Evolutionary conservation across 2,797 vertebrate species (phyloP).

Genomic region (Synaphobranchus kaupii): DNA sequence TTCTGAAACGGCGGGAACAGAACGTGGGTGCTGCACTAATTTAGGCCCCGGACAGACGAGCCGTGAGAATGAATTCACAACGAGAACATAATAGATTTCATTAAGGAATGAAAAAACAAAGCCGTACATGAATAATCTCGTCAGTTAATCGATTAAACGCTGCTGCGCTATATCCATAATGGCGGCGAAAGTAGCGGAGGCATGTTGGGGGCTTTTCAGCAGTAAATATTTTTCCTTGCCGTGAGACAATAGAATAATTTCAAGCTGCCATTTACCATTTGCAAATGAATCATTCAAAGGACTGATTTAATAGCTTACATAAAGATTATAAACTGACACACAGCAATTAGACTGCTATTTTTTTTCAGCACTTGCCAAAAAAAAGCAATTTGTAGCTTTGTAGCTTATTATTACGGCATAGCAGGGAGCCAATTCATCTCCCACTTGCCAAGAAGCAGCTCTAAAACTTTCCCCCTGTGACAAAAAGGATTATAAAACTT

Average conservation of each 20-base stretch:
- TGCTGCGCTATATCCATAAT: neutral
- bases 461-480: conserved; percentile 9
- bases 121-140: neutral
- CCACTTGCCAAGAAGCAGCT: conserved; percentile 27
- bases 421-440: conserved; percentile 22
- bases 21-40: neutral
- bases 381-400: too few species aligned
- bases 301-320: conserved; percentile 20
- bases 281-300: conserved; percentile 20
- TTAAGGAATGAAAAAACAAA: neutral
- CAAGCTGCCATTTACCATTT: conserved; percentile 16
- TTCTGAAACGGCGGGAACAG: neutral
- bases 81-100: neutral
- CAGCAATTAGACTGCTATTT: conserved; percentile 11
- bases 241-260: neutral
- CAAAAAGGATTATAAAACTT: conserved; percentile 23
- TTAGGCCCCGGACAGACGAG: neutral
- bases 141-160: neutral
- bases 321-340: conserved; percentile 25
- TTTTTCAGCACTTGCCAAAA: neutral
- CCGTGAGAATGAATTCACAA: conserved; percentile 2
- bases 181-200: neutral
- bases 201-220: neutral
- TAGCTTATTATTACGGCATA: conserved; percentile 34
- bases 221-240: neutral